Evolutionary conservation across 1,140 invertebrate species (phyloP), one percentile per base, ranked within the genome.

Genomic region (Bombus picipes): DNA sequence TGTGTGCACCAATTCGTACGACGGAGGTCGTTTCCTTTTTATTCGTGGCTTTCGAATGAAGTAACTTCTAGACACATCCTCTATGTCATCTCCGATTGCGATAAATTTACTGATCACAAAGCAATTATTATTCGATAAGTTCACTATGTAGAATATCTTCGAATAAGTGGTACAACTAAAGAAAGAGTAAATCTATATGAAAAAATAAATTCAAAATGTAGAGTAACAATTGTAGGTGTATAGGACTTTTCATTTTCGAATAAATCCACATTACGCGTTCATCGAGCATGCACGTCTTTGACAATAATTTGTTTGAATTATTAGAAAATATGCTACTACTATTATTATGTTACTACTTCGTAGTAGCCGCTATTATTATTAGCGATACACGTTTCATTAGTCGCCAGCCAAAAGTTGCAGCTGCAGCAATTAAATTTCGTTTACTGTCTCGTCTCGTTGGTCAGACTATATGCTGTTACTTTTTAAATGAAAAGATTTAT

Each of bases 21-120:
- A 89, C n/a, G 77, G 86, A 66, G 47, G 34, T 71, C 77, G 91
- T 59, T 79, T 92, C 71, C 39, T 88, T 62, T 90, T 92, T 87
- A 59, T 83, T 15, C 90, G 87, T 3, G 83, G 53, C 78, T 90
- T 92, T 74, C 87, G 90, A 37, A 85, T 1, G 22, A 22, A 22
- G n/a, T 73, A 80, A 37, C 82, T 73, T n/a, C 43, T 84, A 1
- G 68, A 65, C 22, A 78, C 43, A 6, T 41, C 73, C 8, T 83
- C 59, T 37, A 43, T 70, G 53, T 91, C 71, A n/a, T 91, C 70
- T 37, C 90, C 89, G n/a, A 87, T 81, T 22, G 85, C 12, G 22
- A 73, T 59, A 2, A 71, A 82, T 81, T 77, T 80, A 57, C 80
- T 83, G 25, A 37, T 25, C 18, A 37, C 37, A 34, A 53, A 6